Evolutionary conservation across 2,797 vertebrate species (phyloP).

Genomic region (Smutsia gigantea): DNA sequence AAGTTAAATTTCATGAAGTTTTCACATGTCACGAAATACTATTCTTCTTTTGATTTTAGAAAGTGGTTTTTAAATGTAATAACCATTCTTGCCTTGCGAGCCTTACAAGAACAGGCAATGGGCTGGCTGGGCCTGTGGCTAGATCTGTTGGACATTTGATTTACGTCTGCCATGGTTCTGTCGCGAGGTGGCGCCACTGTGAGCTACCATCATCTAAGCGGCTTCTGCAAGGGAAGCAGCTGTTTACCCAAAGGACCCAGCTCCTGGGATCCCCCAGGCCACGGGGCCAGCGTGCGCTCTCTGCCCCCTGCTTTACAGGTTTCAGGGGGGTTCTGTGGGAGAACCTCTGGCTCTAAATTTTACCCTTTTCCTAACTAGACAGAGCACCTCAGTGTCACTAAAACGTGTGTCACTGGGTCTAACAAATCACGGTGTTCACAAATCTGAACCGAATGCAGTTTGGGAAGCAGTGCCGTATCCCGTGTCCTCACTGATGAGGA

Average conservation of each 20-base stretch:
- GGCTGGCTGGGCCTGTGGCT: neutral
- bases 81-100: neutral
- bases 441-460: neutral
- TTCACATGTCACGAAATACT: neutral
- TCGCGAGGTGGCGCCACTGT: fast-evolving
- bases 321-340: neutral
- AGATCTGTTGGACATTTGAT: fast-evolving
- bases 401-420: neutral
- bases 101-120: neutral
- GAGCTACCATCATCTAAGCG: neutral
- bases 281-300: neutral
- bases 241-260: fast-evolving
- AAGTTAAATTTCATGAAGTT: neutral
- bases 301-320: neutral
- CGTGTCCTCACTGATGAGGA: neutral
- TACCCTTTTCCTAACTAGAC: neutral
- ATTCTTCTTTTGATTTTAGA: neutral
- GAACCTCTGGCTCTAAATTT: neutral
- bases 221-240: neutral
- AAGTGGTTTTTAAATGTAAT: neutral
- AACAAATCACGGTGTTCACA: neutral
- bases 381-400: neutral
- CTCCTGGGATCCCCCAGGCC: too few relatives aligned
- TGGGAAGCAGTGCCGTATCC: fast-evolving
- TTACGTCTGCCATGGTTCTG: neutral